Evolutionary conservation across 2,797 vertebrate species (phyloP), one percentile per base, ranked within the genome.

Genomic region (Lutra lutra): DNA sequence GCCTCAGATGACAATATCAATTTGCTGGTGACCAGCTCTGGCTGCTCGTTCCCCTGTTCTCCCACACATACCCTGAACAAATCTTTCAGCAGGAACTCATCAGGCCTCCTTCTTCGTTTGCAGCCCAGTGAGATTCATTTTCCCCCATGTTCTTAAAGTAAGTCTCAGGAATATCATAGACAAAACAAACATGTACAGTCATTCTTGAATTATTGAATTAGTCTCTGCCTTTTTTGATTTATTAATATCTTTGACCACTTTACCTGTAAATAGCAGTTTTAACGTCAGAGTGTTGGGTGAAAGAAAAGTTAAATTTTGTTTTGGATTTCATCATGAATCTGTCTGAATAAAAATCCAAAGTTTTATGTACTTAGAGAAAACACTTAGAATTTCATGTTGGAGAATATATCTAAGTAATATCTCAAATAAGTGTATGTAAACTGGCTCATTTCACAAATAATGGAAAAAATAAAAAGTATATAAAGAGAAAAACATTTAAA

Each of bases 261-360:
- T 82, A 84, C 5, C 40, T 46, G 46, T 23, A 95, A 70, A 70
- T 58, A 56, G 11, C 4, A 94, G n/a, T 21, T 82, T 77, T 40
- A 73, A 54, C 13, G 40, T 73, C 84, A 93, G 66, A 51, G 32
- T 75, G 9, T 92, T 68, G 2, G 18, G 27, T 4, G 8, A 3
- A 92, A 89, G n/a, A 70, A 54, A 79, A 89, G 70, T 79, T 85
- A 90, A 92, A 97, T 85, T 87, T 95, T 75, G 25, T 77, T 80
- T 82, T 86, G 54, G 35, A 90, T 70, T 93, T 96, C 35, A 89
- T 82, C 43, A 54, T 93, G 40, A 86, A 90, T 78, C 29, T 54
- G 12, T 78, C 40, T 91, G 38, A 66, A 64, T 78, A 95, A 91
- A 95, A 94, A 46, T 72, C 17, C 46, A 32, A 92, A 51, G 5